These are phyloP conservation scores for Artemia sinica DNA, from an alignment of 2,888 invertebrate species.

Conservation along the genomic window DNA sequence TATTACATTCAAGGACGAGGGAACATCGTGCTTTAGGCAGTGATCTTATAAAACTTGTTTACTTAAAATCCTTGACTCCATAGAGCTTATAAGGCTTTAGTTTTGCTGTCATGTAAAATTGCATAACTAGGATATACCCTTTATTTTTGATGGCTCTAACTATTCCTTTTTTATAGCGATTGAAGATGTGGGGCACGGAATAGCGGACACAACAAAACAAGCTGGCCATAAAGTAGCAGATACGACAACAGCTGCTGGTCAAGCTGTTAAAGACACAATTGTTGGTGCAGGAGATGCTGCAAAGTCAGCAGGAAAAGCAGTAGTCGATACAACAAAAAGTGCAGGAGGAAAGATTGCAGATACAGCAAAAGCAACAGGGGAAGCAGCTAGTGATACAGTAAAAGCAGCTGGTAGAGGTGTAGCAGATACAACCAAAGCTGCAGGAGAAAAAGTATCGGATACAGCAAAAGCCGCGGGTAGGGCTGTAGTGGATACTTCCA, in stretches of 20 bases:
- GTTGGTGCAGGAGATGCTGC: not conserved
- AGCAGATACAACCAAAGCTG: slow-evolving; percentile 1
- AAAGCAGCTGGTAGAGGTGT: slow-evolving; percentile 1
- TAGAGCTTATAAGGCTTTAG: too few species aligned
- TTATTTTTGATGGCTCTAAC: too few species aligned
- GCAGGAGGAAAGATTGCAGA: not conserved
- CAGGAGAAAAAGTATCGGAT: not conserved
- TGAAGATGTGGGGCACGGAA: not conserved
- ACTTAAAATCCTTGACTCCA: too few species aligned
- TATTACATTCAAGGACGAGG: too few species aligned
- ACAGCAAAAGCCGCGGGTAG: not conserved
- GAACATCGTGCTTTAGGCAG: too few species aligned
- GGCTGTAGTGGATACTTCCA: too few species aligned
- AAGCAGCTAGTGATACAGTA: not conserved
- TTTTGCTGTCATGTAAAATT: too few species aligned
- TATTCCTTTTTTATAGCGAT: not conserved
- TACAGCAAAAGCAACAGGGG: not conserved
- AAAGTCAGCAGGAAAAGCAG: not conserved
- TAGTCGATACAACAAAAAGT: not conserved
- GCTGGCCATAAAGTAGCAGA: not conserved
- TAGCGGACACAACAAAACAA: not conserved
- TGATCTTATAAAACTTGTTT: too few species aligned
- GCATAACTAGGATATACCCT: too few species aligned
- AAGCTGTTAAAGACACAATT: not conserved
- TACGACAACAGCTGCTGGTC: not conserved